Evolutionary conservation across 2,797 vertebrate genomes (phyloP), one percentile per base, ranked within the genome.

Genomic region (Propithecus perrieri): DNA sequence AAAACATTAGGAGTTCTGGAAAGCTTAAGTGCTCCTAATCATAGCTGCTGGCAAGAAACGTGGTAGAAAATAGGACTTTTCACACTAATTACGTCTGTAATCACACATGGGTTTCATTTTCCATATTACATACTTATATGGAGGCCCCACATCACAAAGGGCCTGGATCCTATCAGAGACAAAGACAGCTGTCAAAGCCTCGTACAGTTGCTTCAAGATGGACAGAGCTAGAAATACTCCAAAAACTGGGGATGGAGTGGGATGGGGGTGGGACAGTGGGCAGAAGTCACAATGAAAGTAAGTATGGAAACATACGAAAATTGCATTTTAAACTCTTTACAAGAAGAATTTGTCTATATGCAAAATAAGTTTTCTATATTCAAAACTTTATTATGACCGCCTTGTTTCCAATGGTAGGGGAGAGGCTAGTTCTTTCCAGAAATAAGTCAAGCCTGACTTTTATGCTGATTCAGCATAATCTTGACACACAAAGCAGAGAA

Each of bases 31-130:
- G 81, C 28, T 94, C 72, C 71, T 97, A 97, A 97, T 95, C 96
- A 95, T 97, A 97, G 97, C 97, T 97, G 93, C 97, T 98, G 97
- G 97, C 97, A 94, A 97, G 72, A 97, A 97, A 96, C 92, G 85
- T 89, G 93, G 93, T 96, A 65, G 97, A 97, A 97, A 98, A 97
- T 95, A 48, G 85, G 57, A 87, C 85, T 95, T 94, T 96, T 93
- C 85, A 97, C 96, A 97, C 91, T 96, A 97, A 98, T 98, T 98
- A 97, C 95, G 87, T 97, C 59, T 97, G 80, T 90, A 72, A 95
- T 98, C 84, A 88, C 97, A 98, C 97, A 95, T 96, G 97, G 96
- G 61, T 97, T 97, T 98, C 94, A 96, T 98, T 98, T 97, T 97
- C 96, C 81, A 93, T 83, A 95, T 95, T 9, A 2, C 85, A 96